Evolutionary conservation across 2,113 vertebrate genomes (phyloP).

Genomic region (Eidolon helvum): DNA sequence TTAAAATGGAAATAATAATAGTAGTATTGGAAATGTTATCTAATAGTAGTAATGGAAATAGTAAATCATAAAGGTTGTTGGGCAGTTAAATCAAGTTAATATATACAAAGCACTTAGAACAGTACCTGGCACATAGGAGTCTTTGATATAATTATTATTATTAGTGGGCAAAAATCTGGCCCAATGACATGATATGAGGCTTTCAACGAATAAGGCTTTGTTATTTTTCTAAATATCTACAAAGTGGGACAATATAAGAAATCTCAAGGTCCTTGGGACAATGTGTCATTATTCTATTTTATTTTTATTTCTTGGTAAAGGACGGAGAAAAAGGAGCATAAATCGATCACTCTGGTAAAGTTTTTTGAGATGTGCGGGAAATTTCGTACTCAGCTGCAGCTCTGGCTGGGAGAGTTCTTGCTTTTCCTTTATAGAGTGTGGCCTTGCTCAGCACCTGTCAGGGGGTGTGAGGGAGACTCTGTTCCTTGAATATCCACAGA

Average conservation of each 20-base stretch:
- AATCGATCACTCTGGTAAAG: neutral
- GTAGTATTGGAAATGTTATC: neutral
- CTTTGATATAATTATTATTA: neutral
- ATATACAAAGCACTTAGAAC: neutral
- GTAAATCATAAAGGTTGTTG: neutral
- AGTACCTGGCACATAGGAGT: neutral
- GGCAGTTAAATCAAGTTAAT: neutral
- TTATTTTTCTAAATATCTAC: neutral
- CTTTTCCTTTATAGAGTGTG: neutral
- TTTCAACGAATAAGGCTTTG: neutral
- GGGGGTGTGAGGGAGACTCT: neutral
- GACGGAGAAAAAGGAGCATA: neutral
- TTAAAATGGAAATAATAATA: neutral
- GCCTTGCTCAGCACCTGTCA: neutral
- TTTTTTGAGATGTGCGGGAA: neutral
- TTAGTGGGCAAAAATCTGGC: neutral
- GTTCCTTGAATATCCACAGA: neutral
- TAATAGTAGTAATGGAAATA: neutral
- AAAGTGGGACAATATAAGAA: neutral
- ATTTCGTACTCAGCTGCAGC: neutral
- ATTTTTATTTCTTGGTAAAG: slow-evolving; percentile 4
- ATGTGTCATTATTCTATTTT: neutral
- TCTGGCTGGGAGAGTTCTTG: neutral
- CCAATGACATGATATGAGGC: neutral
- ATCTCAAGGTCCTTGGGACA: neutral